phyloP scores from a whole-genome alignment of 2,888 invertebrate genomes.

The Melieria crassipennis region DNA sequence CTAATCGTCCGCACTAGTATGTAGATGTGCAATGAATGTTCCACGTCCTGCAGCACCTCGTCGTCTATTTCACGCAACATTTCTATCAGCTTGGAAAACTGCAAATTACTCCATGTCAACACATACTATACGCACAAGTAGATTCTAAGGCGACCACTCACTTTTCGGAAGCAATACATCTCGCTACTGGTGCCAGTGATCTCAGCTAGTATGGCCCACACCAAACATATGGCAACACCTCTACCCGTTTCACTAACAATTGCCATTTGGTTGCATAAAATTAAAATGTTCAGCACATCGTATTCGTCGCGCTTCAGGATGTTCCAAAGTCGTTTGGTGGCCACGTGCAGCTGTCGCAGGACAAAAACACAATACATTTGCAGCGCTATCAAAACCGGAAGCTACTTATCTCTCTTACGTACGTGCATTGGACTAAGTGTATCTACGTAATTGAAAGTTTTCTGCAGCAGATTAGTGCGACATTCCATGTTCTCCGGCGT shows the following conservation, averaged over 20 bases:
- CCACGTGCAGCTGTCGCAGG: constrained; percentile 47
- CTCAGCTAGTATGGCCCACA: constrained; percentile 49
- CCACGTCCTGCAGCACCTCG: constrained; percentile 44
- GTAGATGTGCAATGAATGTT: constrained; percentile 45
- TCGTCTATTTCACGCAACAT: constrained; percentile 45
- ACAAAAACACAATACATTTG: neutral
- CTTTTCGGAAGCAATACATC: constrained; percentile 50
- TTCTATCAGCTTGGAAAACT: constrained; percentile 46
- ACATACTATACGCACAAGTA: too few species aligned
- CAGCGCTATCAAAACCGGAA: neutral
- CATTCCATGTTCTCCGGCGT: constrained; percentile 44
- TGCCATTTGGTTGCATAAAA: constrained; percentile 47
- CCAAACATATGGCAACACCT: constrained; percentile 47
- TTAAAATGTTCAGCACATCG: constrained; percentile 45
- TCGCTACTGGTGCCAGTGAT: constrained; percentile 44
- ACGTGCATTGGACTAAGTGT: constrained; percentile 50
- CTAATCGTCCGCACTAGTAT: constrained; percentile 48
- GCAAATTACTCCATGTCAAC: neutral
- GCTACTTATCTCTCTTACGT: constrained; percentile 5
- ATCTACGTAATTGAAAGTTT: constrained; percentile 48
- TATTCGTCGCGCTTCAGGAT: constrained; percentile 42
- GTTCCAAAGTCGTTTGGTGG: constrained; percentile 46
- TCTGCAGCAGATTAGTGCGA: constrained; percentile 47
- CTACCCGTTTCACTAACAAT: constrained; percentile 47
- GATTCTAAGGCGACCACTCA: constrained; percentile 13